Evolutionary conservation across 2,797 vertebrate genomes (phyloP), one percentile per base, ranked within the genome.

Genomic region (Cryptoprocta ferox): DNA sequence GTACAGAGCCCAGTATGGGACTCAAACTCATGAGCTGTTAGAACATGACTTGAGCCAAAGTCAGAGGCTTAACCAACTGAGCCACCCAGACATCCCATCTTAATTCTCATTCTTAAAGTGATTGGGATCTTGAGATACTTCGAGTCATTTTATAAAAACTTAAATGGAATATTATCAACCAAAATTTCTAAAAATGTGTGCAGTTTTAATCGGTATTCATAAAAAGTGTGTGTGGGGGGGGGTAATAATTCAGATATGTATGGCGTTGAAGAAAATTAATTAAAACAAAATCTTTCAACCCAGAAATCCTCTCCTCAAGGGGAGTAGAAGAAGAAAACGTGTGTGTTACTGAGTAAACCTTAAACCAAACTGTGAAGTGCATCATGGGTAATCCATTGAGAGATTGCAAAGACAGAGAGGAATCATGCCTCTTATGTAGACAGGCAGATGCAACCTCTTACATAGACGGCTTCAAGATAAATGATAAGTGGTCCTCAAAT

Each of bases 101-200:
- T 45, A 81, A 84, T 90, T 50, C 26, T 19, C 53, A 45, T 84
- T 94, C 30, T 82, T 92, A 65, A 87, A 16, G n/a, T 87, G 48
- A 87, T 30, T 88, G 4, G 0, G 32, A 59, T 45, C 37, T 24
- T 89, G 75, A 80, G n/a, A 70, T 35, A 75, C 53, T 84, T 94
- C 28, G 12, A 94, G 26, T 66, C 32, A 81, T 75, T 68, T 89
- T 91, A 50, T 26, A 45, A 94, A 94, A 91, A 2, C 28, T 76
- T 89, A 86, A 84, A 37, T 35, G 28, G 30, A 92, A 90, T 86
- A n/a, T 11, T 45, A 30, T 42, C 71, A 91, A 78, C 6, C 1
- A 76, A 1, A 76, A 0, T 73, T 95, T 96, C 71, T 5, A 2
- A 89, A 88, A 91, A 66, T 84, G 24, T 35, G 1, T 14, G 35